Percentiles rank a stretch among this genome's conserved stretches.
Conservation (phyloP, 2,888 invertebrate species). For the Hermaeophaga mercurialis region DNA sequence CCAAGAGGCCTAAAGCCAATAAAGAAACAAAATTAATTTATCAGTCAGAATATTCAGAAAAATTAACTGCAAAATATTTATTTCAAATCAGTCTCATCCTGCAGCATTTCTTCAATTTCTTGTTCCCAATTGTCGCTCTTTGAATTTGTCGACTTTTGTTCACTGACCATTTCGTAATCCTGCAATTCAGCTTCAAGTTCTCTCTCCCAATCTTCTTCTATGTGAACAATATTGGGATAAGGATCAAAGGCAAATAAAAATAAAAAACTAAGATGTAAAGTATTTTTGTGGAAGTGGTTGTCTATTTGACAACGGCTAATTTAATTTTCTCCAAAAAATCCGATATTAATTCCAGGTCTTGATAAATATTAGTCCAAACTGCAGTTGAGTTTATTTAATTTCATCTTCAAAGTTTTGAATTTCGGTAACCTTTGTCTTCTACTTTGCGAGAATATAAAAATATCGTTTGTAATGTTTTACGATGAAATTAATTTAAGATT, state of each 20-base stretch:
- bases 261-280: conserved; percentile 34
- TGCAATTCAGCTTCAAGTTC: conserved; percentile 94
- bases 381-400: no score
- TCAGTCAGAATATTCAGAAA: conserved; percentile 29
- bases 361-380: no score
- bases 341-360: no score
- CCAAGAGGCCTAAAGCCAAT: background rate
- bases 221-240: conserved; percentile 39
- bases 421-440: no score
- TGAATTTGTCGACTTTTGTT: conserved; percentile 59
- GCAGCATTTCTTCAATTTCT: conserved; percentile 56
- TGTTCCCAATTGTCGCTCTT: conserved; percentile 56
- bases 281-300: conserved; percentile 7
- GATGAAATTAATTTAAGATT: no score
- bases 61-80: conserved; percentile 40
- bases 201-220: conserved; percentile 91
- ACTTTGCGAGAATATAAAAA: no score
- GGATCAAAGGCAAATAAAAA: conserved; percentile 47
- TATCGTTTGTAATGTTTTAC: no score
- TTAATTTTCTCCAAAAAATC: conserved; percentile 11
- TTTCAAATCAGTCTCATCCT: conserved; percentile 55
- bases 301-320: background rate
- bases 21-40: conserved; percentile 5
- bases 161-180: conserved; percentile 89
- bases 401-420: no score